phyloP scores from a whole-genome alignment of 2,888 invertebrate species.

The Pristionchus arcanus region DNA sequence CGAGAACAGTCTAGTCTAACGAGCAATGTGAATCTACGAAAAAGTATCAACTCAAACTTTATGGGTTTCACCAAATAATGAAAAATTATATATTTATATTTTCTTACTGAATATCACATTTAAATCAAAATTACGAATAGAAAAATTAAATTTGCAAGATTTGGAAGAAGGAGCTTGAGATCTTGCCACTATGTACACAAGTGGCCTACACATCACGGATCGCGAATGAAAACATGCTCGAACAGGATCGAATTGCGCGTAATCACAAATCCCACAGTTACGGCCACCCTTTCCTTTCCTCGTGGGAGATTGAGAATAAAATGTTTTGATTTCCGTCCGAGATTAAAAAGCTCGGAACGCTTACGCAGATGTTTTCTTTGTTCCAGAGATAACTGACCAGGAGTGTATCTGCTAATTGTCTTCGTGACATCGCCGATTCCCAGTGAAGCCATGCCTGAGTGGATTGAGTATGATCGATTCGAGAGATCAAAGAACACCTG shows the following conservation, averaged over 20 bases:
- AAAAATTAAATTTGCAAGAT: no score
- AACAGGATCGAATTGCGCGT: background rate
- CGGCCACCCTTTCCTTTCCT: background rate
- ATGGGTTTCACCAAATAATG: no score
- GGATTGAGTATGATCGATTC: background rate
- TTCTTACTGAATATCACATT: no score
- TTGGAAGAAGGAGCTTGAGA: no score
- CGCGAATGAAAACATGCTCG: background rate
- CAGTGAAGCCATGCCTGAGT: constrained; percentile 43
- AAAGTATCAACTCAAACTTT: no score
- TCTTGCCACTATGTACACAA: no score
- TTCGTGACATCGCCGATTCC: constrained; percentile 49
- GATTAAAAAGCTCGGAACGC: background rate
- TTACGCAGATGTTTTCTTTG: background rate
- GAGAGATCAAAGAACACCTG: constrained; percentile 15
- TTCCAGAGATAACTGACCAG: background rate
- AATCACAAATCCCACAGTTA: background rate
- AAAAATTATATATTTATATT: no score
- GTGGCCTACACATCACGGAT: background rate
- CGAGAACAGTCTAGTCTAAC: background rate
- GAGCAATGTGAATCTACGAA: background rate
- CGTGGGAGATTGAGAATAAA: background rate
- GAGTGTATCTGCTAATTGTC: constrained; percentile 33
- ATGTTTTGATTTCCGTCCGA: background rate
- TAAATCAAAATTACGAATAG: no score